Conservation (phyloP, 2,888 invertebrate species). For the Ormyrus rosae region DNA sequence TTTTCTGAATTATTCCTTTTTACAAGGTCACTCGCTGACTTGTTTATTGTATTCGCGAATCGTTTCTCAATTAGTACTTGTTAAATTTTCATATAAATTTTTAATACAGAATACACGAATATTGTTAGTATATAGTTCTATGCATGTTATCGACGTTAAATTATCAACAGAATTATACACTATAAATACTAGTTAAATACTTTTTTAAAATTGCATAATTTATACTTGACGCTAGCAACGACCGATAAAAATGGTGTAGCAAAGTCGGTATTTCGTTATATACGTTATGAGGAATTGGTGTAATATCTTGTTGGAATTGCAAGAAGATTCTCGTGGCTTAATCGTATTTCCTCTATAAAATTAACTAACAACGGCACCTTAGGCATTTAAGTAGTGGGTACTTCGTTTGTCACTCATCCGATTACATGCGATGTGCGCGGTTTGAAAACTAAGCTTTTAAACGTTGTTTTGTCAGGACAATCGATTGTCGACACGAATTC, state of each 20-base stretch:
- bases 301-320: conserved; percentile 27
- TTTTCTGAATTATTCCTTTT: conserved; percentile 7
- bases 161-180: conserved; percentile 53
- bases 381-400: conserved; percentile 1
- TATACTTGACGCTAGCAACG: conserved; percentile 41
- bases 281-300: conserved; percentile 1
- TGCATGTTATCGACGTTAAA: conserved; percentile 56
- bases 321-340: conserved; percentile 40
- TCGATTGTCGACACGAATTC: conserved; percentile 14
- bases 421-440: neutral
- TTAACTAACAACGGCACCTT: conserved; percentile 29
- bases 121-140: conserved; percentile 34
- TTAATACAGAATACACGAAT: conserved; percentile 27
- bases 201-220: conserved; percentile 49
- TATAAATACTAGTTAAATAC: conserved; percentile 48
- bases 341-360: neutral
- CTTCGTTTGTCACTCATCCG: no score
- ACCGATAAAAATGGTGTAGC: conserved; percentile 48
- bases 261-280: conserved; percentile 28
- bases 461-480: no score
- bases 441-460: no score
- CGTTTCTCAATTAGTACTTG: neutral
- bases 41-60: conserved; percentile 11
- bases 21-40: conserved; percentile 11
- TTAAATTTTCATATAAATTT: conserved; percentile 29